Conservation (phyloP, 2,797 vertebrate species). For the Hafferia zeledoni region DNA sequence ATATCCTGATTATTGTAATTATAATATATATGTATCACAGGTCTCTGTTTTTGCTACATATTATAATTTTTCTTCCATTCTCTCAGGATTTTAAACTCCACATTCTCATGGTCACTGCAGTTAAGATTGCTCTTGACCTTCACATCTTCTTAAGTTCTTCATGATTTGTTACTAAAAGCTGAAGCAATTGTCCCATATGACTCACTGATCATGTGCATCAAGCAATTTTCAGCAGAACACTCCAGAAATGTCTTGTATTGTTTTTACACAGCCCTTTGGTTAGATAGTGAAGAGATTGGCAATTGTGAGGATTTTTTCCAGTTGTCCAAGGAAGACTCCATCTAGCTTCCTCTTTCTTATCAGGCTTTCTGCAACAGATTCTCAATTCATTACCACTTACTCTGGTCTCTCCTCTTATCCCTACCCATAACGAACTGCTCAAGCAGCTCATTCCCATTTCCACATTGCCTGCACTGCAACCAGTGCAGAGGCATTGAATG, state of each 20-base stretch:
- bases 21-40: not conserved
- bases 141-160: not conserved
- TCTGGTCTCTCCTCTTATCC: not conserved
- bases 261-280: not conserved
- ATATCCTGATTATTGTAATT: not conserved
- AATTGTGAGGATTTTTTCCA: not conserved
- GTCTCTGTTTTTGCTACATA: not conserved
- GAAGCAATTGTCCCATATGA: not conserved
- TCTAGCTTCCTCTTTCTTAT: not conserved
- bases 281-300: not conserved
- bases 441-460: not conserved
- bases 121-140: not conserved
- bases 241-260: not conserved
- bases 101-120: not conserved
- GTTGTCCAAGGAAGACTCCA: not conserved
- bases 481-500: not conserved
- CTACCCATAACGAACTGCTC: not conserved
- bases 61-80: not conserved
- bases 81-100: not conserved
- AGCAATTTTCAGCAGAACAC: not conserved
- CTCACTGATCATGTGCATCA: not conserved
- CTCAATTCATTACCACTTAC: not conserved
- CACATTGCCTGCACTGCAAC: not conserved
- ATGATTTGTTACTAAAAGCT: not conserved
- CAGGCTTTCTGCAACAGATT: not conserved